These are phyloP conservation scores for Chrosomus eos DNA, from an alignment of 2,797 vertebrate genomes.

Conservation along the genomic window DNA sequence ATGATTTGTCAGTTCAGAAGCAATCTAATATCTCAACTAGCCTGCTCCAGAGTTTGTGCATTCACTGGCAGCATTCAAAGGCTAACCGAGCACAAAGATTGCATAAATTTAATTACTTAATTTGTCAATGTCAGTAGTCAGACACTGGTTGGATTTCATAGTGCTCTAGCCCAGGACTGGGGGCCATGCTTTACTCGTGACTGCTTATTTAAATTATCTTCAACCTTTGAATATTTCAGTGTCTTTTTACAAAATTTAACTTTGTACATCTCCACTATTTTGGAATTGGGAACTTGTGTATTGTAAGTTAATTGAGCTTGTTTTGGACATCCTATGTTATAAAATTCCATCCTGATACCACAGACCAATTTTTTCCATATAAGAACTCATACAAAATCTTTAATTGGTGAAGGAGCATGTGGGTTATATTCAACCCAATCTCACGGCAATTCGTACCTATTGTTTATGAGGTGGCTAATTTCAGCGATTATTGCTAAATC, in stretches of 20 bases:
- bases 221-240: neutral
- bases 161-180: conserved; percentile 13
- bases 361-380: neutral
- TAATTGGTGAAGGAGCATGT: neutral
- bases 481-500: too few species aligned
- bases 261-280: neutral
- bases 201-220: conserved; percentile 22
- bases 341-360: neutral
- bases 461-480: too few species aligned
- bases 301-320: neutral
- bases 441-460: too few species aligned
- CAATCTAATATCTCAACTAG: conserved; percentile 30
- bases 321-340: neutral
- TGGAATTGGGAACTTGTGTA: neutral
- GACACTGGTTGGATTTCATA: conserved; percentile 38
- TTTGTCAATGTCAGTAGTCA: conserved; percentile 72
- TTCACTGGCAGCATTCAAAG: conserved; percentile 58
- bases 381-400: neutral
- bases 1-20: conserved; percentile 23
- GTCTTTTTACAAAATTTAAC: neutral
- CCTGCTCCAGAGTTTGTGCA: conserved; percentile 60
- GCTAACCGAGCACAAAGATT: conserved; percentile 72
- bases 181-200: conserved; percentile 21
- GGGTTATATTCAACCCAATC: neutral
- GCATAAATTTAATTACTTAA: conserved; percentile 76